Conservation (phyloP, 2,888 invertebrate species). For the Calameuta filiformis region DNA sequence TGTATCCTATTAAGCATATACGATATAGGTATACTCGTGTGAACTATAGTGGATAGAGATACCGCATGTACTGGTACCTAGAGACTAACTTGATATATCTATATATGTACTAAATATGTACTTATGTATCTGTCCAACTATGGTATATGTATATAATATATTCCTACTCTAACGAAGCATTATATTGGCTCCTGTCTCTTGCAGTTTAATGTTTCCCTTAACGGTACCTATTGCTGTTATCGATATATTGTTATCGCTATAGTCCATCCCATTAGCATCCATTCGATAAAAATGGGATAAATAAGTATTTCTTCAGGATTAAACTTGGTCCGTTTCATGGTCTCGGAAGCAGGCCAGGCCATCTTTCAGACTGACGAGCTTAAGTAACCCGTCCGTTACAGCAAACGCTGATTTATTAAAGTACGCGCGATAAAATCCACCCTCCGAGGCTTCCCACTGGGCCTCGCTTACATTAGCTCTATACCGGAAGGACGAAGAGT, state of each 20-base stretch:
- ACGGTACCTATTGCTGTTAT: neutral
- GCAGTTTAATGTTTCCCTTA: neutral
- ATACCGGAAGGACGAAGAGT: neutral
- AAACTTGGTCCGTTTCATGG: neutral
- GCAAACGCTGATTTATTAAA: slow-evolving; percentile 28
- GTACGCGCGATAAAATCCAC: slow-evolving; percentile 8
- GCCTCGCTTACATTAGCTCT: neutral
- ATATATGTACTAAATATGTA: neutral
- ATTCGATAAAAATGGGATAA: neutral
- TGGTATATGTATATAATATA: neutral
- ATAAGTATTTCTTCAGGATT: neutral
- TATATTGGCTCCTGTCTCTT: neutral
- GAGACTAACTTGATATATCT: neutral
- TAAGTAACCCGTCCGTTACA: slow-evolving; percentile 26
- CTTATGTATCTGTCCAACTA: neutral
- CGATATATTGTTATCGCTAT: neutral
- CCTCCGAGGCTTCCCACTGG: neutral
- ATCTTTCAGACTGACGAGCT: slow-evolving; percentile 9
- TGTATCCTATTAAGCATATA: slow-evolving; percentile 36
- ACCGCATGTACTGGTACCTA: neutral
- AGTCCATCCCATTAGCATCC: neutral
- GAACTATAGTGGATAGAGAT: neutral
- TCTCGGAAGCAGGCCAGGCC: neutral
- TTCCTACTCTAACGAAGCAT: neutral
- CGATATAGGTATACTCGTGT: slow-evolving; percentile 8